Base-by-base conservation (phyloP, 2,797 vertebrate genomes). In the Myiotriccus ornatus region DNA sequence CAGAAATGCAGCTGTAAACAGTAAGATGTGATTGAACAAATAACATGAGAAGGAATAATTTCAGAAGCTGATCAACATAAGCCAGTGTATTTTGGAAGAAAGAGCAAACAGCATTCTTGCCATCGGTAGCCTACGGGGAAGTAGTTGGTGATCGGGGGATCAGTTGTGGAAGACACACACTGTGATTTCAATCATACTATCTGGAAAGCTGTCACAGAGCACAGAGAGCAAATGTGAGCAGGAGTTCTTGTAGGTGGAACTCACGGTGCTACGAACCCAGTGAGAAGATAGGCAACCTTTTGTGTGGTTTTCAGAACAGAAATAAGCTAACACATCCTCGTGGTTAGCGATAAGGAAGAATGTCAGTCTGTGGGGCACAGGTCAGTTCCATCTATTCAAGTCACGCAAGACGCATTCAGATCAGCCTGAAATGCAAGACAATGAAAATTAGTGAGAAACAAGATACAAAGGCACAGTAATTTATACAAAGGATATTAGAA, bases 201-300 rank as follows among this genome's bases (percentile, higher is more conserved):
- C 34, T 65, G 34, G 25, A 92, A 84, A 84, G 39, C 34, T 85
- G 46, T 43, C 2, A 2, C 30, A 85, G 46, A 92, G 23, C 60
- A 70, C 6, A 37, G 65, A 76, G 88, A 95, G 79, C 65, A 91
- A 88, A 93, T 23, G 25, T 41, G n/a, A 82, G 49, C 64, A 79
- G 55, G 62, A 80, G 46, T 63, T 74, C 63, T 88, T 73, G 30
- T 91, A 97, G 87, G 89, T 95, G 79, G 81, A 97, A 97, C 94
- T 95, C 71, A 78, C 94, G 89, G 39, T 88, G 60, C 64, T 94
- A 62, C 83, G 90, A 89, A 77, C 60, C 89, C 79, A 89, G 52
- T 75, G 69, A 94, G 84, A 59, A 93, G 84, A 49, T 65, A 80
- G 83, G 67, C 71, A 85, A 47, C 35, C 30, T 16, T 94, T 71